Percentiles rank a stretch among this genome's conserved stretches.
These are phyloP conservation scores for crab-eating macaque (Macaca fascicularis) DNA, from an alignment of 2,113 vertebrate species.

Conservation along the genomic window T2T-MFA8v1.1 NC_088386.1:133802001-133802500, in stretches of 20 bases:
- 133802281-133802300: neutral
- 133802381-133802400: accelerated
- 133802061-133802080: neutral
- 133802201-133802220: neutral
- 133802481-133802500: accelerated
- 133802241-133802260: neutral
- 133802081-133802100: neutral
- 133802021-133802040: neutral
- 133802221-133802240: neutral
- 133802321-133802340: neutral
- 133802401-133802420: accelerated
- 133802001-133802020: neutral
- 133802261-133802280: accelerated
- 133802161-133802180: neutral
- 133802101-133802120: neutral
- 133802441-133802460: accelerated
- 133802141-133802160: neutral
- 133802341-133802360: accelerated
- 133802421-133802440: accelerated
- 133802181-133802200: neutral
- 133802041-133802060: neutral
- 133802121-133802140: neutral
- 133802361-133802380: too few species aligned
- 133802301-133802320: neutral
- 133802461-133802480: accelerated